Evolutionary conservation across 2,888 invertebrate genomes (phyloP).

Genomic region (Blera fallax): DNA sequence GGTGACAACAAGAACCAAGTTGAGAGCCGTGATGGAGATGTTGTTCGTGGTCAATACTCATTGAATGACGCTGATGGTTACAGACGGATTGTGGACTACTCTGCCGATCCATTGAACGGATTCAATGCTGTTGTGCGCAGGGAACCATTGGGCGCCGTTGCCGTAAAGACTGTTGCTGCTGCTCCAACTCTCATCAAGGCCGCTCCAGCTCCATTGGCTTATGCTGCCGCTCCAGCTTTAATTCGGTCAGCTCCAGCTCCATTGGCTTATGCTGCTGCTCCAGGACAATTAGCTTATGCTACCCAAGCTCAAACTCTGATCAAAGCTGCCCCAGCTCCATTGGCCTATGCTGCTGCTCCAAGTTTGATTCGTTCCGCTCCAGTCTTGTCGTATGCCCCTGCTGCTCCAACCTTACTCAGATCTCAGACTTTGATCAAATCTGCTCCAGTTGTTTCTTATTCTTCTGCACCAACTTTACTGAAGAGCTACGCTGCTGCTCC

Average conservation of each 20-base stretch:
- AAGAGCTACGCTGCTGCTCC: slow-evolving; percentile 43
- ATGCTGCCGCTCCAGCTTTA: slow-evolving; percentile 60
- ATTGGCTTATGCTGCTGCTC: slow-evolving; percentile 74
- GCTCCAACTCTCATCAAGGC: slow-evolving; percentile 63
- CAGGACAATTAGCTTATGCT: slow-evolving; percentile 39
- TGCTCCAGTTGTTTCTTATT: slow-evolving; percentile 43
- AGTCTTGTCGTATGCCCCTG: slow-evolving; percentile 47
- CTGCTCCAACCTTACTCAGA: slow-evolving; percentile 73
- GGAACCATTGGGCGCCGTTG: slow-evolving; percentile 79
- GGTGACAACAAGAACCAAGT: slow-evolving; percentile 83
- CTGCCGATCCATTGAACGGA: slow-evolving; percentile 82
- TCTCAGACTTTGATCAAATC: slow-evolving; percentile 46
- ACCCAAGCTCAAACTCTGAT: slow-evolving; percentile 1
- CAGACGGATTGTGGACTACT: slow-evolving; percentile 83
- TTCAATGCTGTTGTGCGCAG: slow-evolving; percentile 83
- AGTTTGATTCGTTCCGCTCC: background rate
- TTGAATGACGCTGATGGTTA: slow-evolving; percentile 84
- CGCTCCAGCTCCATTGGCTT: slow-evolving; percentile 47
- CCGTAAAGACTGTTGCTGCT: slow-evolving; percentile 69
- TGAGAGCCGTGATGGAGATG: slow-evolving; percentile 83
- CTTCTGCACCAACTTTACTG: slow-evolving; percentile 25
- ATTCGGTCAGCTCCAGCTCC: slow-evolving; percentile 7
- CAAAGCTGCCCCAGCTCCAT: slow-evolving; percentile 11
- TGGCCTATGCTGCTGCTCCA: slow-evolving; percentile 9
- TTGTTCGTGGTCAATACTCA: slow-evolving; percentile 83